phyloP scores from a whole-genome alignment of 2,797 vertebrate genomes.

The Adelosebastes latens region DNA sequence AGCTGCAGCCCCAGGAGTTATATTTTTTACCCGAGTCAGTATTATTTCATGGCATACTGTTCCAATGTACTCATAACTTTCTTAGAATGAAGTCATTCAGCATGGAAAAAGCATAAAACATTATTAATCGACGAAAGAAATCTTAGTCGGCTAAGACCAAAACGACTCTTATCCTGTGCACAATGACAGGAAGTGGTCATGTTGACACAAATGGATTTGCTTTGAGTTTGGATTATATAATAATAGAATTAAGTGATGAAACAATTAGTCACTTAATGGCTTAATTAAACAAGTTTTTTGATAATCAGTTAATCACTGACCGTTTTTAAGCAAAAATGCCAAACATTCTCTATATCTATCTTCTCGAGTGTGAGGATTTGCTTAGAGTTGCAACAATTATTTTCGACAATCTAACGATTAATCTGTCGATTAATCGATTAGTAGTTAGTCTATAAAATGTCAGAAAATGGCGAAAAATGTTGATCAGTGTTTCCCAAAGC shows the following conservation, averaged over 20 bases:
- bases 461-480: no score
- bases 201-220: no score
- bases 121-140: no score
- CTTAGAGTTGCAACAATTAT: no score
- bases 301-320: background rate
- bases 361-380: background rate
- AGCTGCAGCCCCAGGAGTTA: constrained; percentile 30
- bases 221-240: constrained; percentile 11
- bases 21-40: constrained; percentile 37
- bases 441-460: no score
- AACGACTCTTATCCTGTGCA: background rate
- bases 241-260: background rate
- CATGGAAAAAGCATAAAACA: no score
- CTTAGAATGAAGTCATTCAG: no score
- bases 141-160: no score
- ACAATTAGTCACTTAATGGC: background rate
- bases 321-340: background rate
- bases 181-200: constrained; percentile 17
- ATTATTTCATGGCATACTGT: constrained; percentile 37
- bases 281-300: background rate
- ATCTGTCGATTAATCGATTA: no score
- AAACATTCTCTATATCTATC: background rate
- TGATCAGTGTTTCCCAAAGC: no score
- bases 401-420: no score
- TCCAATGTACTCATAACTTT: constrained; percentile 10